Evolutionary conservation across 2,113 vertebrate genomes (phyloP), one percentile per base, ranked within the genome.

Genomic region (Phyllostomus discolor): DNA sequence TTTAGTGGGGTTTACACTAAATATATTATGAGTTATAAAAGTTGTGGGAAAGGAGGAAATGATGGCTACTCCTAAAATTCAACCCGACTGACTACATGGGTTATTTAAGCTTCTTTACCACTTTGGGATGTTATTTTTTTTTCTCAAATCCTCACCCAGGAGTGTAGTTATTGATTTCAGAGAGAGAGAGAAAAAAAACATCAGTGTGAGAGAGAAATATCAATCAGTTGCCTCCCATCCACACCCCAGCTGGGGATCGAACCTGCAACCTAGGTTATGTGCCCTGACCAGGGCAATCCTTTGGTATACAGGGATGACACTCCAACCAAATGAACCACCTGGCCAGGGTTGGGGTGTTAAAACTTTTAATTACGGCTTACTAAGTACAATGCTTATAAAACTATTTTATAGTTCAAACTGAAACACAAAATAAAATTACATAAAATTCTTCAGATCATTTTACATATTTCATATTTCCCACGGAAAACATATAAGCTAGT

Each of bases 361-460:
- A 46, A 79, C 46, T 75, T 73, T 96, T 66, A 79, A 86, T 78
- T 50, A 92, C 1, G 43, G 52, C 66, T 91, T 81, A 80, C 43
- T 90, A 95, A 82, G 69, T 52, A 38, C 16, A 89, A 79, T 70
- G 41, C 35, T 88, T 85, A 85, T 35, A 70, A 86, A 94, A 96
- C 10, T 46, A 95, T 67, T 83, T 85, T 84, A 80, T 15, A 11
- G 52, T 54, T 86, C 50, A 96, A 92, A 76, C 15, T 57, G 41
- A 96, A 89, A 95, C 9, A 97, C 16, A 87, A 85, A 78, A 76
- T 70, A 80, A 92, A 90, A 89, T 69, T 76, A 95, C 5, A 54
- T 48, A 66, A 95, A 80, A 91, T 87, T 89, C 43, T 48, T 66
- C 62, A 85, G 19, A 62, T 84, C 38, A 79, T 85, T 90, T 90